Percentiles rank a stretch among this genome's conserved stretches.
phyloP scores from a whole-genome alignment of 2,797 vertebrate genomes.

The Falco naumanni region DNA sequence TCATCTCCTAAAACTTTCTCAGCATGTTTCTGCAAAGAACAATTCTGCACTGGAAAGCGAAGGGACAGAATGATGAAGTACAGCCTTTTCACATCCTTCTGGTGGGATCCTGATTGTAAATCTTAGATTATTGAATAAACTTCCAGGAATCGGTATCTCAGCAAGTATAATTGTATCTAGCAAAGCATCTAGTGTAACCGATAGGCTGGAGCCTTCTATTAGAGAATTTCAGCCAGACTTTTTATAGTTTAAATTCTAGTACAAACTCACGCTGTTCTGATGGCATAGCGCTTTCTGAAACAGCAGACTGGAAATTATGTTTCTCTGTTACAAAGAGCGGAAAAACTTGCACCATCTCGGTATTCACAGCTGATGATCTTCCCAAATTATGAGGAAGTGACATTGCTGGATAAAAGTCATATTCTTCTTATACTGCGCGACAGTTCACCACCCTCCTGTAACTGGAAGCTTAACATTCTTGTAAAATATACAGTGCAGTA shows the following conservation, averaged over 20 bases:
- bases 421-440: too few relatives aligned
- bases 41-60: background rate
- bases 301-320: background rate
- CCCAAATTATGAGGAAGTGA: background rate
- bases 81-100: background rate
- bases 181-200: background rate
- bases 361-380: constrained; percentile 26
- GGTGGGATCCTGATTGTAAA: background rate
- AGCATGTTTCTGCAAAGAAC: background rate
- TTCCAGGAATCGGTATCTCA: background rate
- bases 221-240: background rate
- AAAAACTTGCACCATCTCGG: constrained; percentile 27
- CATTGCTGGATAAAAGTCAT: too few relatives aligned
- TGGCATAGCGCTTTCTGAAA: background rate
- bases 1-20: background rate
- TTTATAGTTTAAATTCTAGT: background rate
- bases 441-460: constrained; percentile 31
- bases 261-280: background rate
- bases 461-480: constrained; percentile 30
- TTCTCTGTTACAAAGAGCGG: background rate
- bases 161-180: background rate
- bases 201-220: background rate
- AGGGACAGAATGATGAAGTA: background rate
- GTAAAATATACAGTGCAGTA: constrained; percentile 43
- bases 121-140: background rate